Evolutionary conservation across 2,797 vertebrate species (phyloP).

Genomic region (Cossypha polioptera): DNA sequence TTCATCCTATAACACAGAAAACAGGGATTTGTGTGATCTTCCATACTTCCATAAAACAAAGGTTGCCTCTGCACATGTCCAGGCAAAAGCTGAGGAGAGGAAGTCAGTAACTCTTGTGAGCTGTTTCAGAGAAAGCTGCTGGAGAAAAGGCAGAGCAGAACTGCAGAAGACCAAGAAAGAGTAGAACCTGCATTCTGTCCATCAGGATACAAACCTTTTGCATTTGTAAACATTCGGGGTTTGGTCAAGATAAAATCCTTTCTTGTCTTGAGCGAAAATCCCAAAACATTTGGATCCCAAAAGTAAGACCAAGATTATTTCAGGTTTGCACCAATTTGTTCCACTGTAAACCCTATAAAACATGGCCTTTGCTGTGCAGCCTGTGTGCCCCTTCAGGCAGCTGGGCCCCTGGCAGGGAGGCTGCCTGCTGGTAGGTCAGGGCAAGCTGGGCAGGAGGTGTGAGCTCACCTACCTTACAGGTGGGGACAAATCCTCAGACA

Average conservation of each 20-base stretch:
- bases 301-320: not conserved
- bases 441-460: not conserved
- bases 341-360: not conserved
- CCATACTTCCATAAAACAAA: not conserved
- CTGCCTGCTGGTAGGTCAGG: not conserved
- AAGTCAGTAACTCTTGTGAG: not conserved
- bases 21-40: not conserved
- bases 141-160: not conserved
- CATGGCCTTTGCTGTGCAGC: not conserved
- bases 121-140: not conserved
- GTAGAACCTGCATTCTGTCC: not conserved
- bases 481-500: not conserved
- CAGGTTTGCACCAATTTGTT: not conserved
- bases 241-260: not conserved
- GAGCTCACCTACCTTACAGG: not conserved
- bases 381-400: not conserved
- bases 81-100: not conserved
- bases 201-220: not conserved
- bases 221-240: not conserved
- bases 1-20: not conserved
- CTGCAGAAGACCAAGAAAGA: not conserved
- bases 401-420: not conserved
- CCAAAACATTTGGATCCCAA: not conserved
- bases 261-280: not conserved
- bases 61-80: not conserved